Evolutionary conservation across 2,888 invertebrate genomes (phyloP), one percentile per base, ranked within the genome.

Genomic region (Dromius quadrimaculatus): DNA sequence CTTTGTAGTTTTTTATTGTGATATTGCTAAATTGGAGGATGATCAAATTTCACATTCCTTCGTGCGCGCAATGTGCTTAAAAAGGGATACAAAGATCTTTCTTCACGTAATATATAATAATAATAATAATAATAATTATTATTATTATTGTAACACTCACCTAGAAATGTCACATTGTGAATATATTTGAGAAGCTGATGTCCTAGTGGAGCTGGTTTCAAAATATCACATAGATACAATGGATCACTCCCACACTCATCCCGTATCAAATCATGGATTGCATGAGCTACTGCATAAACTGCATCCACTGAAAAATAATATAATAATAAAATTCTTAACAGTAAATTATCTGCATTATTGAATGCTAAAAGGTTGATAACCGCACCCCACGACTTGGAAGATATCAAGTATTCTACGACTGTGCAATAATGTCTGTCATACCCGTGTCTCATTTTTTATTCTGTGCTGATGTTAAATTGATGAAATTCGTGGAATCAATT

Each of bases 231-330:
- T 38, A 82, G 76, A 73, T 82, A 80, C 59, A 79, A 75, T 34
- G 81, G 79, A 23, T 79, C 77, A 6, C 71, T 73, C 19, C 78
- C 79, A 78, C 92, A 92, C 59, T 86, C 80, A 73, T 89, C 88
- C 17, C 81, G 81, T 62, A 89, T 85, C 76, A 89, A 83, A 71
- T 86, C 85, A 78, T 92, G 88, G 15, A 92, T 83, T 0, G 90
- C 90, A 77, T 90, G 86, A 0, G 92, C 92, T 79, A 92, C 87
- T 0, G 92, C 90, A 76, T 90, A 91, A 0, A 92, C 92, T 0
- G 92, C 92, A 80, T 92, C 92, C 69, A 91, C 90, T 84, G 81
- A 8, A 79, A 78, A 72, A 73, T 71, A 74, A 71, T 69, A 73
- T 69, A 63, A 74, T 32, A 32, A n/a, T n/a, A n/a, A n/a, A n/a